These are phyloP conservation scores for Syrphus vitripennis DNA, from an alignment of 2,888 invertebrate genomes.

Conservation along the genomic window DNA sequence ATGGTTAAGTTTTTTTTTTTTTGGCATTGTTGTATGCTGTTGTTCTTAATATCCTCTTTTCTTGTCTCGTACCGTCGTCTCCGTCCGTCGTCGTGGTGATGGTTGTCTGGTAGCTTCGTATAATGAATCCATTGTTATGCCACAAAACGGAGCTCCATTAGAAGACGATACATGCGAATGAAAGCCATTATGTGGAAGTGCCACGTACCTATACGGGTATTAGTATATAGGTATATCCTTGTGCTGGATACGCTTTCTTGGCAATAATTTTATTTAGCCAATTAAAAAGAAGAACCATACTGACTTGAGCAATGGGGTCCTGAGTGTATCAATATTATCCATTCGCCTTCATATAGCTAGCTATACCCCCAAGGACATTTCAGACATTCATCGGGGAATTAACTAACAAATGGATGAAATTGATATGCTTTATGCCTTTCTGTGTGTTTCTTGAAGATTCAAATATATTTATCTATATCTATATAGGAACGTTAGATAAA, in stretches of 20 bases:
- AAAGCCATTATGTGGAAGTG: slow-evolving; percentile 68
- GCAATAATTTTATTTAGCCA: slow-evolving; percentile 80
- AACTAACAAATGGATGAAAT: slow-evolving; percentile 67
- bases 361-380: slow-evolving; percentile 32
- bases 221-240: slow-evolving; percentile 37
- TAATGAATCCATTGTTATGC: slow-evolving; percentile 69
- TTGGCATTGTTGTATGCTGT: slow-evolving; percentile 19
- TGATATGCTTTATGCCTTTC: slow-evolving; percentile 61
- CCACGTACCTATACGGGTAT: slow-evolving; percentile 15
- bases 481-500: background rate
- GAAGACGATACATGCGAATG: slow-evolving; percentile 69
- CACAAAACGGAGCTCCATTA: slow-evolving; percentile 70
- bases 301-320: slow-evolving; percentile 11
- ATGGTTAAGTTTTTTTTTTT: slow-evolving; percentile 44
- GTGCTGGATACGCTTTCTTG: slow-evolving; percentile 76
- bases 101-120: slow-evolving; percentile 32
- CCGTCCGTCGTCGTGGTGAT: too few relatives aligned
- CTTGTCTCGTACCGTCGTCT: slow-evolving; percentile 33
- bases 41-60: slow-evolving; percentile 19
- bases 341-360: background rate
- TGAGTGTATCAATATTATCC: slow-evolving; percentile 57
- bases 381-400: slow-evolving; percentile 68
- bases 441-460: slow-evolving; percentile 1
- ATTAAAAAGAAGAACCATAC: slow-evolving; percentile 75
- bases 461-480: background rate